Conservation (phyloP, 2,888 invertebrate genomes). For the Spodoptera littoralis region DNA sequence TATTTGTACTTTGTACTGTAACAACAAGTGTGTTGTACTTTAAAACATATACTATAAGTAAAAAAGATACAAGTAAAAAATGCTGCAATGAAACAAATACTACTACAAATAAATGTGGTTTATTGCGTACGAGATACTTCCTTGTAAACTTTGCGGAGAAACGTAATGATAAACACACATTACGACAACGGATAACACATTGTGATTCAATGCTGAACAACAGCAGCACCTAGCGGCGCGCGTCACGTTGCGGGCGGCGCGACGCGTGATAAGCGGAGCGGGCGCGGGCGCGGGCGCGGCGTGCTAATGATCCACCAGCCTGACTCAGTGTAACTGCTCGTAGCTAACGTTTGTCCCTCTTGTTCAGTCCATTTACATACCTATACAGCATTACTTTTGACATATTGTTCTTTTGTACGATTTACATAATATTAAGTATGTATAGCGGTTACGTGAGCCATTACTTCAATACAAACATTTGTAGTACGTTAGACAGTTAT, state of each 20-base stretch:
- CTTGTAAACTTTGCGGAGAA: slow-evolving; percentile 24
- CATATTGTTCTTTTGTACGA: slow-evolving; percentile 35
- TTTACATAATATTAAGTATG: slow-evolving; percentile 40
- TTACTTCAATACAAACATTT: slow-evolving; percentile 15
- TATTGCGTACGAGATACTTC: slow-evolving; percentile 25
- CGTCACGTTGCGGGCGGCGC: slow-evolving; percentile 25
- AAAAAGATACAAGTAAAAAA: neutral
- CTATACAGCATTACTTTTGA: slow-evolving; percentile 2
- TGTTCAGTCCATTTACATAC: slow-evolving; percentile 47
- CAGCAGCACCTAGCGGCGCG: slow-evolving; percentile 15
- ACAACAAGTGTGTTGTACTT: too few relatives aligned
- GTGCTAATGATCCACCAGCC: neutral
- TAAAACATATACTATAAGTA: too few relatives aligned
- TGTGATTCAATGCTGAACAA: slow-evolving; percentile 50
- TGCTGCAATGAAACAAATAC: neutral
- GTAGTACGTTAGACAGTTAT: too few relatives aligned
- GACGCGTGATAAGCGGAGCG: slow-evolving; percentile 20
- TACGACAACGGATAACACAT: slow-evolving; percentile 28
- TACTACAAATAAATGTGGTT: neutral
- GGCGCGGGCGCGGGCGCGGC: slow-evolving; percentile 3
- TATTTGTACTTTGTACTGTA: too few relatives aligned
- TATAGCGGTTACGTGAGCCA: slow-evolving; percentile 15
- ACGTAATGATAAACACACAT: slow-evolving; percentile 1
- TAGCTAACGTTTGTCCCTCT: slow-evolving; percentile 33
- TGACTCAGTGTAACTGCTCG: slow-evolving; percentile 17